Base-by-base conservation (phyloP, 2,888 invertebrate species). In the Notodonta ziczac region DNA sequence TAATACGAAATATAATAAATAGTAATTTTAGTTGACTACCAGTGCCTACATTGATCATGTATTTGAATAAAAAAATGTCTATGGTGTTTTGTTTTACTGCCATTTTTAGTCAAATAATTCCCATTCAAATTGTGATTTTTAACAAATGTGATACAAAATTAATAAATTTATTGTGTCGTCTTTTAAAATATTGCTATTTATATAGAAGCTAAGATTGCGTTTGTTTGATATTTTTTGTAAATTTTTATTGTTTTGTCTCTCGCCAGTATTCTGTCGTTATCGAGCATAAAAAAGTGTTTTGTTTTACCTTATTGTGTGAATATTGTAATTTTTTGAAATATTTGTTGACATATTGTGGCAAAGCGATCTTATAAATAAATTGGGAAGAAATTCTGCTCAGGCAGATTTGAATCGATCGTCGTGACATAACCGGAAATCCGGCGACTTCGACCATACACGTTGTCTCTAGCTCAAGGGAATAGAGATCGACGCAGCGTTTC, bases 41-140 rank as follows among this genome's bases (percentile, higher is more conserved):
- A 60, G 48, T 66, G 70, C 67, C 61, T 50, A 13, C 32, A 51
- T 35, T 57, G 60, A 59, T 66, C 67, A 68, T 64, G 69, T 70
- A 69, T 69, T 74, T 59, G 70, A 77, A 70, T 61, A 72, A 76
- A 76, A 55, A 74, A 69, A 73, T 86, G 83, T 91, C 88, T 92
- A 89, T 92, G 90, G 85, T 85, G 74, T 84, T 85, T 86, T 85
- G 82, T 86, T 89, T 84, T 84, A 83, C 84, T 85, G 86, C 87
- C 87, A 89, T 89, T 90, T 89, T 89, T 90, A 93, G 91, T 92
- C 93, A 93, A 91, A 84, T 90, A 87, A 77, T 87, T 86, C 88
- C 86, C 86, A 85, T 90, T 90, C 89, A 88, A 84, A 80, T 87
- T 81, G 85, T 83, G 83, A 75, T 87, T 89, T 88, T 62, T 80